Base-by-base conservation (phyloP, 2,113 vertebrate genomes). In the Lagopus muta region DNA sequence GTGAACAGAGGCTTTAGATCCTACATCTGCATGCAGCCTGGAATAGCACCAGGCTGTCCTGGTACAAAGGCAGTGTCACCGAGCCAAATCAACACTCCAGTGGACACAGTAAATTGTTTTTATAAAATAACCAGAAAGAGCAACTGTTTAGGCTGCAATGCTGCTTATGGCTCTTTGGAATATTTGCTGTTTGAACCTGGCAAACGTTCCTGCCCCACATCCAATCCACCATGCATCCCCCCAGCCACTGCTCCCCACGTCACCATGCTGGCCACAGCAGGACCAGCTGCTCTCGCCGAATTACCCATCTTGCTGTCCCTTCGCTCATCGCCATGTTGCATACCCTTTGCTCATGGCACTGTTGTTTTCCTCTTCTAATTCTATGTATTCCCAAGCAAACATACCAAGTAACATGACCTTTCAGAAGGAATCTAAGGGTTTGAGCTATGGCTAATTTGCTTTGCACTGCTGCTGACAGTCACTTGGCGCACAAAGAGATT, bases 91-190 rank as follows among this genome's bases (percentile, higher is more conserved):
- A 24, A 22, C 21, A 73, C 42, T 40, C 9, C 28, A 24, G 24
- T 25, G 3, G 32, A 72, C 43, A 73, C 0, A 3, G 48, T 6
- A 74, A 61, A 69, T 13, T 54, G 52, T 34, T 74, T 77, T 72
- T 72, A 5, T 54, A 72, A 73, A 81, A 10, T 43, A 67, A 30
- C 4, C n/a, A 92, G 36, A 95, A 95, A 94, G 90, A 94, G 82
- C 94, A 95, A 92, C 30, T 72, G 40, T 89, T 94, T 45, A 77
- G 64, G 69, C 89, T 94, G 81, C 24, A 64, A 5, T 8, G 18
- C 20, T 48, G 36, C 38, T 71, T 45, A 64, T 2, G 38, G 30
- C 15, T 57, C 25, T 64, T 17, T 20, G 15, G 5, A 10, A 4
- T 19, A 74, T 43, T 54, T 57, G 24, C 57, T 75, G 62, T 48